These are phyloP conservation scores for Elymnias hypermnestra DNA, from an alignment of 1,140 invertebrate genomes.

Conservation along the genomic window DNA sequence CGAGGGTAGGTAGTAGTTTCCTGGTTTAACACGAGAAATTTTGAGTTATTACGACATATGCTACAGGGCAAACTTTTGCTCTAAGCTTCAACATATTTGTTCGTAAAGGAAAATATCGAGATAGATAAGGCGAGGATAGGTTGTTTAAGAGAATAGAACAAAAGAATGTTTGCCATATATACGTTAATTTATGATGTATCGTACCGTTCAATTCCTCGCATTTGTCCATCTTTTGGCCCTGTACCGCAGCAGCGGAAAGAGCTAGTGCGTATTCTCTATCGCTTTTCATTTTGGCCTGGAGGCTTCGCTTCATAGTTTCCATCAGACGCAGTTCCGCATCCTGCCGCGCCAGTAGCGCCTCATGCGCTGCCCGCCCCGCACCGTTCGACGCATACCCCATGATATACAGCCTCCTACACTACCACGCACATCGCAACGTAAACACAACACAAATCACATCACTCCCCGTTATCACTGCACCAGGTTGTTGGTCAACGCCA, in stretches of 20 bases:
- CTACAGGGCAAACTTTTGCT: too few species aligned
- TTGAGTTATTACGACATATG: too few species aligned
- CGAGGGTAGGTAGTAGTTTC: constrained; percentile 10
- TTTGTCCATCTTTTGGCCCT: constrained; percentile 90
- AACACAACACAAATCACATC: constrained; percentile 69
- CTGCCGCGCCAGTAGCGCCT: constrained; percentile 89
- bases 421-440: constrained; percentile 61
- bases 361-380: constrained; percentile 88
- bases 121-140: too few species aligned
- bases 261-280: constrained; percentile 92
- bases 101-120: too few species aligned
- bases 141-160: too few species aligned
- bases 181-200: constrained; percentile 7
- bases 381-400: constrained; percentile 93
- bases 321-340: constrained; percentile 93
- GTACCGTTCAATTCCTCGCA: constrained; percentile 85
- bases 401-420: constrained; percentile 47
- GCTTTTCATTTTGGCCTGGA: constrained; percentile 90
- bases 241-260: constrained; percentile 84
- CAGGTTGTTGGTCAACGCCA: constrained; percentile 43
- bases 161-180: too few species aligned
- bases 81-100: too few species aligned
- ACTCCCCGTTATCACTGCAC: constrained; percentile 62
- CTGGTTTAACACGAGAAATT: too few species aligned
- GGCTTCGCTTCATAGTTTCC: constrained; percentile 91